A percentile compares a stretch with the other conserved stretches of the same genome.
Conservation (phyloP, 2,113 vertebrate genomes). For the Amphiprion ocellaris region DNA sequence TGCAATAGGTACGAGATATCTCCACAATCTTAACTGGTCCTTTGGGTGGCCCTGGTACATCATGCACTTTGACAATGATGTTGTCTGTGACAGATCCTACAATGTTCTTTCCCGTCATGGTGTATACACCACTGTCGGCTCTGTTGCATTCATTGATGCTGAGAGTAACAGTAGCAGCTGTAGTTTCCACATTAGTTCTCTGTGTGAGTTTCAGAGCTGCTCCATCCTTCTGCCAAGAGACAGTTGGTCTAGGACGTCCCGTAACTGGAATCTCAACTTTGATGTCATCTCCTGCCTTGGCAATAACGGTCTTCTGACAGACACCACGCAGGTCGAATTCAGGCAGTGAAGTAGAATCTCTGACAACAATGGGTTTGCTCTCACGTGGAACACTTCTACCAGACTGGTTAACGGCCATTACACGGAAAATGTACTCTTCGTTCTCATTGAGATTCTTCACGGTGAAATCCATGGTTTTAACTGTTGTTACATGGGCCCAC, state of each 20-base stretch:
- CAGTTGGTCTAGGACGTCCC: constrained; percentile 92
- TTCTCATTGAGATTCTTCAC: constrained; percentile 95
- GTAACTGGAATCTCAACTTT: constrained; percentile 97
- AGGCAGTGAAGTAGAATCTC: constrained; percentile 91
- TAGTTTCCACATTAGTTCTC: constrained; percentile 91
- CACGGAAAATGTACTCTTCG: constrained; percentile 95
- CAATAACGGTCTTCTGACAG: constrained; percentile 95
- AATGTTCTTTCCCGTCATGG: constrained; percentile 93
- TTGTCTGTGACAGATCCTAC: constrained; percentile 93
- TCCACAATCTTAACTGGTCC: constrained; percentile 96
- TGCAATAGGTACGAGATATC: constrained; percentile 91
- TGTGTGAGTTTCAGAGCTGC: constrained; percentile 92
- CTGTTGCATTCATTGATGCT: constrained; percentile 92
- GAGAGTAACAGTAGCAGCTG: constrained; percentile 90
- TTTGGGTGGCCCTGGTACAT: constrained; percentile 95
- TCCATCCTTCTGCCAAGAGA: constrained; percentile 96
- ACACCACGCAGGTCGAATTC: constrained; percentile 94
- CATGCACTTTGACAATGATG: constrained; percentile 93
- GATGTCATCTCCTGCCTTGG: constrained; percentile 95
- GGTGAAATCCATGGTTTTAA: constrained; percentile 91
- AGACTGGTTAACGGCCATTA: constrained; percentile 96
- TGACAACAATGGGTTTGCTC: constrained; percentile 91
- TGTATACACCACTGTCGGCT: constrained; percentile 91
- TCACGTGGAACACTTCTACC: constrained; percentile 94
- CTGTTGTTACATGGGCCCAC: constrained; percentile 93